Evolutionary conservation across 2,888 invertebrate genomes (phyloP), one percentile per base, ranked within the genome.

Genomic region (Tinea pellionella): DNA sequence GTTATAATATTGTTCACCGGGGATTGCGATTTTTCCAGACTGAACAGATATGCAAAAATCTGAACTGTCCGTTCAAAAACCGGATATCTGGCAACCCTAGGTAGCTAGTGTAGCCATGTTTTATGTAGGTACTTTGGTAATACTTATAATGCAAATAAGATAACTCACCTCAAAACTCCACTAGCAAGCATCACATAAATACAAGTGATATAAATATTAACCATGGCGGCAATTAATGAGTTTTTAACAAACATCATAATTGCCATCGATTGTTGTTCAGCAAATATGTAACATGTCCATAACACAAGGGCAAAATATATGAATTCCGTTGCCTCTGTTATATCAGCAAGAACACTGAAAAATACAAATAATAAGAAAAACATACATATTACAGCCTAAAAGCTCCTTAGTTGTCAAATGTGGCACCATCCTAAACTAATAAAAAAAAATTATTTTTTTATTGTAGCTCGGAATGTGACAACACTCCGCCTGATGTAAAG

Each of bases 211-310:
- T 94, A 95, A n/a, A 94, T 88, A 57, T 94, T 94, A 15, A 92
- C 89, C 60, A 94, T 90, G 18, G 93, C 93, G 0, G 95, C 94
- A 13, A 92, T 91, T 61, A 94, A 90, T 0, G 93, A 92, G 65
- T 92, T 91, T 73, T 93, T 94, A 0, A 96, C 90, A 15, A 95
- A 89, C 90, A 96, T 91, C 77, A 96, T 86, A 59, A 95, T 89
- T 0, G 94, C 92, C 63, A 96, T 91, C 0, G 95, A 91, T 64
- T 96, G 91, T 72, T 97, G 96, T 72, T 97, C 96, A 0, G 94
- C 92, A 67, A 95, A 92, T 0, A 94, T 89, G 77, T 93, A 96
- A 72, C 95, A 94, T 0, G 95, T 93, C 94, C 96, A 96, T 11
- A 97, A 82, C 0, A 93, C 89, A 3, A 93, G 85, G 4, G 91